Base-by-base conservation (phyloP, 2,888 invertebrate genomes). In the Chalcis sispes region DNA sequence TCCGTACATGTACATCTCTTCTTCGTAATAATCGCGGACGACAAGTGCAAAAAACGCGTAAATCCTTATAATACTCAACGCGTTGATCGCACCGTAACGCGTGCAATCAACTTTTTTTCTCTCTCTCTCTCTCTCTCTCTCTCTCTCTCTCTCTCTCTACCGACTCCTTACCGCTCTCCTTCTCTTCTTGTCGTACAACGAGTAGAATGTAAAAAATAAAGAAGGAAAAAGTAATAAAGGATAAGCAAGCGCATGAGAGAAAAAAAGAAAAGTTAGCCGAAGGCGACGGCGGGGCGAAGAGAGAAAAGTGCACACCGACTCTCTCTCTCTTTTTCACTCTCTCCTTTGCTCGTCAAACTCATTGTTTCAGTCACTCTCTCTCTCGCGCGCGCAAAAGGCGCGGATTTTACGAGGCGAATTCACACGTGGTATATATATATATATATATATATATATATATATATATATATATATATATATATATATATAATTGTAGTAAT, bases 291-390 rank as follows among this genome's bases (percentile, higher is more conserved):
- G 5, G 2, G 15, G 42, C 7, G n/a, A n/a, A n/a, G n/a, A n/a
- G n/a, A n/a, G n/a, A n/a, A n/a, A n/a, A n/a, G n/a, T n/a, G n/a
- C n/a, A n/a, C n/a, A n/a, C n/a, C n/a, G n/a, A n/a, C n/a, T n/a
- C n/a, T n/a, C n/a, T n/a, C n/a, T n/a, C n/a, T n/a, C n/a, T n/a
- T n/a, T n/a, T n/a, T n/a, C n/a, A n/a, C n/a, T n/a, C n/a, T n/a
- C n/a, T n/a, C n/a, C n/a, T n/a, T n/a, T n/a, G n/a, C n/a, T n/a
- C n/a, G n/a, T n/a, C 36, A 36, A 36, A 10, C 50, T 59, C 59
- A 59, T 40, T 59, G 59, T 59, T 36, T 59, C 59, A n/a, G n/a
- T 61, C 59, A 20, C 5, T 59, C 40, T 40, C n/a, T n/a, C n/a
- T n/a, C n/a, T n/a, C n/a, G n/a, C n/a, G n/a, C n/a, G n/a, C n/a